A percentile compares a stretch with the other conserved stretches of the same genome.
These are phyloP conservation scores for Gallinago stenura DNA, from an alignment of 2,797 vertebrate genomes.

Conservation along the genomic window DNA sequence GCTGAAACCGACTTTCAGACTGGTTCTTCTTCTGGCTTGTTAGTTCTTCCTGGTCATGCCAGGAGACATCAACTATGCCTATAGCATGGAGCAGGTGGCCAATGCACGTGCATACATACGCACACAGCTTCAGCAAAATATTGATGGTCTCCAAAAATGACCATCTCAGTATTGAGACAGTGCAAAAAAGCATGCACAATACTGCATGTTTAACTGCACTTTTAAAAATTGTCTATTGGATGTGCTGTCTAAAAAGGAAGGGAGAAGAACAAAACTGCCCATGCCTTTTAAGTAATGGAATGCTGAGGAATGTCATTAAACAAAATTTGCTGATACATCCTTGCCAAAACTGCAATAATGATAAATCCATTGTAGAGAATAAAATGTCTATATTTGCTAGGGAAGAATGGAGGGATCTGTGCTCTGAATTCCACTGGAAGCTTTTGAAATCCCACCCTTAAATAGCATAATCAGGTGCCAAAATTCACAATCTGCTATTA, in stretches of 20 bases:
- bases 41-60: not conserved
- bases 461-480: not conserved
- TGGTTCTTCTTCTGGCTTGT: not conserved
- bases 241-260: not conserved
- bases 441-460: conserved; percentile 29
- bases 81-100: conserved; percentile 16
- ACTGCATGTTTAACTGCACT: not conserved
- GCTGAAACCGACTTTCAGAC: not conserved
- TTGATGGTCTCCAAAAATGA: not conserved
- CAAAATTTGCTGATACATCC: not conserved
- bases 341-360: conserved; percentile 23
- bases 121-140: not conserved
- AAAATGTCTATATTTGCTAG: not conserved
- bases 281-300: not conserved
- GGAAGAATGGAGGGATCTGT: not conserved
- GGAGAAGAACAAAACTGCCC: not conserved
- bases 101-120: not conserved
- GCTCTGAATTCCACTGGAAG: not conserved
- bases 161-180: not conserved
- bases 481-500: conserved; percentile 28
- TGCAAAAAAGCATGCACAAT: not conserved
- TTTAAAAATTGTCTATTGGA: not conserved
- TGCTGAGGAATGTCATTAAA: not conserved
- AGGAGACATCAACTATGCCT: not conserved
- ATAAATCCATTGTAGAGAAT: conserved; percentile 29